Conservation (phyloP, 2,797 vertebrate genomes). For the Meriones psammophilus region DNA sequence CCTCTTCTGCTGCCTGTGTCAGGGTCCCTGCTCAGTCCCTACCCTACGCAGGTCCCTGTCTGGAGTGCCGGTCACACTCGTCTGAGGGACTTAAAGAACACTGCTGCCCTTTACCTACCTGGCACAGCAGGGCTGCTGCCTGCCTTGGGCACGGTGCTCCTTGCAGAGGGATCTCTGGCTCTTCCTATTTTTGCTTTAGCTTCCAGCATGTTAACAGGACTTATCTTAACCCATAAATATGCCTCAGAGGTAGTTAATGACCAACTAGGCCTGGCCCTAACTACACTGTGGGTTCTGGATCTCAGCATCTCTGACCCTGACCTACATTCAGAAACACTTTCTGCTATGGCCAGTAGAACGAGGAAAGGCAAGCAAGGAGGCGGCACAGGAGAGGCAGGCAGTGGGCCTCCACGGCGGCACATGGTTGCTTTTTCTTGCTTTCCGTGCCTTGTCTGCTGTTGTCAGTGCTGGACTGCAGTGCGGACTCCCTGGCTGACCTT, state of each 20-base stretch:
- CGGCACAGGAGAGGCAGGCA: accelerated
- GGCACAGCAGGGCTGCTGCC: neutral
- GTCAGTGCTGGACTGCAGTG: neutral
- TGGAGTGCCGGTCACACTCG: neutral
- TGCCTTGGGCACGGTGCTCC: neutral
- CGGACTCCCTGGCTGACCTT: neutral
- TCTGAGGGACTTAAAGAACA: neutral
- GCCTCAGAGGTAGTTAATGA: neutral
- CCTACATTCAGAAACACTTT: neutral
- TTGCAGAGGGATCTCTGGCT: neutral
- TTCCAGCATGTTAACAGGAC: neutral
- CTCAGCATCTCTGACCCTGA: neutral
- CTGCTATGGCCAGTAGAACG: neutral
- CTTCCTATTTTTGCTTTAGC: neutral
- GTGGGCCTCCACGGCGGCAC: accelerated
- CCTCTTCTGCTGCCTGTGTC: neutral
- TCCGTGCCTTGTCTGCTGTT: neutral
- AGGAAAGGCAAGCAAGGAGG: neutral
- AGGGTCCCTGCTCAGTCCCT: neutral
- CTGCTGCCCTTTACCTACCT: neutral
- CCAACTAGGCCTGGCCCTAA: neutral
- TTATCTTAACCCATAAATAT: neutral
- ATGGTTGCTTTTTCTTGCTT: neutral
- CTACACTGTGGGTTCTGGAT: neutral
- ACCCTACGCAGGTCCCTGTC: neutral